Evolutionary conservation across 2,113 vertebrate genomes (phyloP).

Genomic region (Scophthalmus maximus): DNA sequence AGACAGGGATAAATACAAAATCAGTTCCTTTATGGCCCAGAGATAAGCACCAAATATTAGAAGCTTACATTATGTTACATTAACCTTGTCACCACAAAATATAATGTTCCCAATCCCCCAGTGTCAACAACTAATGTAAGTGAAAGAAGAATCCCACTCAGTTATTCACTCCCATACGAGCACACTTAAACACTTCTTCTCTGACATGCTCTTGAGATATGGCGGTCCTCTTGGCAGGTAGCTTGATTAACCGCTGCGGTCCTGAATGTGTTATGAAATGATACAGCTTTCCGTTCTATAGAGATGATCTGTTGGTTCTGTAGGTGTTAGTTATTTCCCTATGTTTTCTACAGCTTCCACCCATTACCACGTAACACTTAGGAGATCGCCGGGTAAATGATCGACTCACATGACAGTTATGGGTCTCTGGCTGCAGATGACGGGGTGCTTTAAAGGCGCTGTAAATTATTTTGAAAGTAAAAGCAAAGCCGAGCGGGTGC

Average conservation of each 20-base stretch:
- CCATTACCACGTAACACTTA: conserved; percentile 86
- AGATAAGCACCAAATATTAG: conserved; percentile 44
- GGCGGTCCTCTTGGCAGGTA: conserved; percentile 68
- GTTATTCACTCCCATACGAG: conserved; percentile 63
- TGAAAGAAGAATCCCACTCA: conserved; percentile 65
- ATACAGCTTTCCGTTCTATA: conserved; percentile 64
- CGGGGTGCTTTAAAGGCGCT: conserved; percentile 81
- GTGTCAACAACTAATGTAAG: conserved; percentile 71
- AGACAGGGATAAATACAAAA: conserved; percentile 23
- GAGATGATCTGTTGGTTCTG: conserved; percentile 78
- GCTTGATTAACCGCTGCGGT: conserved; percentile 81
- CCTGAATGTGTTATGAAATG: conserved; percentile 82
- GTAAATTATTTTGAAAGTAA: conserved; percentile 87
- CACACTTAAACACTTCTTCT: conserved; percentile 75
- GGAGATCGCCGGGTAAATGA: conserved; percentile 85
- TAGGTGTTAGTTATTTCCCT: conserved; percentile 81
- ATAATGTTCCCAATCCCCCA: conserved; percentile 58
- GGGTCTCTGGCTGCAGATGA: conserved; percentile 84
- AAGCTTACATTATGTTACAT: conserved; percentile 57
- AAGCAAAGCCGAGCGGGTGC: conserved; percentile 78
- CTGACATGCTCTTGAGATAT: conserved; percentile 73
- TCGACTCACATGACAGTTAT: conserved; percentile 85
- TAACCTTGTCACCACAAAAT: conserved; percentile 64
- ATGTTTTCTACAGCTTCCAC: conserved; percentile 78
- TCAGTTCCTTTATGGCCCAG: conserved; percentile 7